These are phyloP conservation scores for Pseudomyrmex flavicornis DNA, from an alignment of 1,140 invertebrate genomes.

Conservation along the genomic window DNA sequence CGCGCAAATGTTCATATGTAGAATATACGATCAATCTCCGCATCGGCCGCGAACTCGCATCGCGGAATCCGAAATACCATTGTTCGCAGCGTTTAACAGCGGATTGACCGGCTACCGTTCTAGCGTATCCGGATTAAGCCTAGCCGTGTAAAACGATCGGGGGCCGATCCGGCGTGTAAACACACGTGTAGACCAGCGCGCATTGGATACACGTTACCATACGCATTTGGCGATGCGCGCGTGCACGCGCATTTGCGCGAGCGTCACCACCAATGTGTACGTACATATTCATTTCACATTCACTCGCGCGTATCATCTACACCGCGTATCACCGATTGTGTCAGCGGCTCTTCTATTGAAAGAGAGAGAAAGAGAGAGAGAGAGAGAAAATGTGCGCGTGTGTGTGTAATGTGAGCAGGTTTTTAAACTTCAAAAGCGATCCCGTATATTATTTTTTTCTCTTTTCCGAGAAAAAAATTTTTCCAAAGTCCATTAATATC, in stretches of 20 bases:
- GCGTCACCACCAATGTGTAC: background rate
- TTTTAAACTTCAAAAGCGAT: conserved; percentile 11
- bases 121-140: conserved; percentile 59
- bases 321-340: background rate
- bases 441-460: background rate
- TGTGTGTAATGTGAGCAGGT: conserved; percentile 1
- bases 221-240: background rate
- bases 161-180: conserved; percentile 54
- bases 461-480: background rate
- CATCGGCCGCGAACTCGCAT: background rate
- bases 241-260: conserved; percentile 20
- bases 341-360: conserved; percentile 28
- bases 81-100: conserved; percentile 58
- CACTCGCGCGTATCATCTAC: conserved; percentile 43
- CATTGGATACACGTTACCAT: conserved; percentile 46
- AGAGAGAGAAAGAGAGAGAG: background rate
- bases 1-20: too few species aligned
- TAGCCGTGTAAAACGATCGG: conserved; percentile 54
- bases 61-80: conserved; percentile 39
- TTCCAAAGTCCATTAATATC: background rate
- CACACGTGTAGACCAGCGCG: conserved; percentile 58
- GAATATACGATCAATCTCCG: background rate
- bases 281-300: conserved; percentile 24
- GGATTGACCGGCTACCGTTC: conserved; percentile 51
- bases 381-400: too few species aligned